Evolutionary conservation across 2,797 vertebrate genomes (phyloP), one percentile per base, ranked within the genome.

Genomic region (Phaenicophaeus curvirostris): DNA sequence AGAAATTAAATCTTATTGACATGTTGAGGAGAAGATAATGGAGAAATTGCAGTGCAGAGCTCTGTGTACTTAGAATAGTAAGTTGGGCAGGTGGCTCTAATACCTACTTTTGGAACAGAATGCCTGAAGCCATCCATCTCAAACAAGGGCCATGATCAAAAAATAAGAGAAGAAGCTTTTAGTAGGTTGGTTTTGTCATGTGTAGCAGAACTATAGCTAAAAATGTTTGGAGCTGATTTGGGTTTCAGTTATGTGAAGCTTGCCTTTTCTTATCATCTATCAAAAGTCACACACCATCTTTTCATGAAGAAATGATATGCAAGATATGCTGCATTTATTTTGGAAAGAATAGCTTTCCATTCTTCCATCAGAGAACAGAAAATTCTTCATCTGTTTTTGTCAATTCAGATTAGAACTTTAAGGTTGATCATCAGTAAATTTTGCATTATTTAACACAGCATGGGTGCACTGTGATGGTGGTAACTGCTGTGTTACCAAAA

Each of bases 41-140:
- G 41, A 85, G 81, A 66, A 85, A 71, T 55, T 54, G 48, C 35
- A 44, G 15, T 66, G 48, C 44, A 58, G 59, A 81, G 28, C 28
- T 5, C 0, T 39, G 28, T 6, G 30, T 62, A n/a, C 19, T 66
- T 48, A 82, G 55, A 77, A 48, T 7, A 76, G 23, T 21, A 48
- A 54, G 25, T 28, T 51, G 11, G 31, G 28, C 35, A 68, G 30
- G 42, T 35, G 27, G 39, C 20, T 61, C 30, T 25, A 46, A 21
- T 46, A 41, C 15, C 12, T 23, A 9, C 33, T 11, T 59, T 42
- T 27, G 16, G 20, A 41, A 69, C 0, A 2, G 41, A 55, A 35
- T 0, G 1, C 37, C 28, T 81, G 39, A 44, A 74, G n/a, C 35
- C 0, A 0, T 77, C 5, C 2, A 20, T 39, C n/a, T 69, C 14